Base-by-base conservation (phyloP, 2,113 vertebrate species). In the Thymallus thymallus region DNA sequence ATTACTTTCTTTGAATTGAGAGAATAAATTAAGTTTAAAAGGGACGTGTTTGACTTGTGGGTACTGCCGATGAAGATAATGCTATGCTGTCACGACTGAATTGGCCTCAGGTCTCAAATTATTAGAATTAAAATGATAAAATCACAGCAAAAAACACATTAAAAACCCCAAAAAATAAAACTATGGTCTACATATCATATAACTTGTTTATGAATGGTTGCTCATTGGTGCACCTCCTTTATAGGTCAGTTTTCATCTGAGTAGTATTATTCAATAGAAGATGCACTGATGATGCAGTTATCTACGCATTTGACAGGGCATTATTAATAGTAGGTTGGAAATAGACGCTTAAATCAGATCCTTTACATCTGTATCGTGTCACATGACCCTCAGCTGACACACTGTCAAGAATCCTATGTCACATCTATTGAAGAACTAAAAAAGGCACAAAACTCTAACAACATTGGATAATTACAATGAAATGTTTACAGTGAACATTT, bases 311-410 rank as follows among this genome's bases (percentile, higher is more conserved):
- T 14, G 35, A 73, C 32, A 73, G 1, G 23, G 70, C 14, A 48
- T 91, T 91, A 91, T 91, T 90, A 89, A 88, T 91, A 88, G 89
- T 85, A 73, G 55, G 76, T 78, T 80, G 71, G 72, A 80, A 80
- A 83, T 76, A 65, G 78, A 79, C 83, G 80, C n/a, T n/a, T 75
- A 71, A 80, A 85, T 83, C 83, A 89, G 89, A 87, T 90, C 65
- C 82, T 83, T 84, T 83, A 79, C 86, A 82, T 88, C 80, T 68
- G 78, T 69, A 79, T 82, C 45, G 77, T 82, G 82, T 75, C 82
- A 86, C 86, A 71, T 45, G 46, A 74, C 81, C 82, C 80, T 71
- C 18, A 63, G 85, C 83, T 82, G 83, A 85, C 80, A 51, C 58
- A 68, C 85, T 87, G 86, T 85, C 86, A 85, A 71, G 60, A 60